Evolutionary conservation across 2,113 vertebrate genomes (phyloP).

Genomic region (Bungarus multicinctus): DNA sequence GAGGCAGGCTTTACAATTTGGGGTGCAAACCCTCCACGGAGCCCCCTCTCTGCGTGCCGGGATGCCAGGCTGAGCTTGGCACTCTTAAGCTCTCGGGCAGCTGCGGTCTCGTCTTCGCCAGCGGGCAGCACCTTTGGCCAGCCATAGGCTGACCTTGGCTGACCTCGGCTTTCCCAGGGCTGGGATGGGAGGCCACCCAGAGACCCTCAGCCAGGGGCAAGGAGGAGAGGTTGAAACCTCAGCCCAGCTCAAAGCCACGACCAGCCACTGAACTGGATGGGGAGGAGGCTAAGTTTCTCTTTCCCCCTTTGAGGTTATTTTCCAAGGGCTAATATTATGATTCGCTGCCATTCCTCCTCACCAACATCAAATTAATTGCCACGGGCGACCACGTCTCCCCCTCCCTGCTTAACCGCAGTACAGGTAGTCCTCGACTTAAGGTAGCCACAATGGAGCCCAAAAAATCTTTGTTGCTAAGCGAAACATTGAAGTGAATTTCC

Average conservation of each 20-base stretch:
- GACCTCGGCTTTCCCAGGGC: neutral
- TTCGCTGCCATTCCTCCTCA: neutral
- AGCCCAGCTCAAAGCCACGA: neutral
- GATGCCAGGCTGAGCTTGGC: neutral
- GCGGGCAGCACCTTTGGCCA: neutral
- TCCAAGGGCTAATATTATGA: neutral
- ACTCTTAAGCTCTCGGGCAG: neutral
- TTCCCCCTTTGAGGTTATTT: neutral
- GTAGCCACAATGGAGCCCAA: too few species aligned
- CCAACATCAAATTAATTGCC: neutral
- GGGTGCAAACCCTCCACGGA: too few species aligned
- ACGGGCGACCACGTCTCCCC: neutral
- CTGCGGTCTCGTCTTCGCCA: neutral
- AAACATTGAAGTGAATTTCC: too few species aligned
- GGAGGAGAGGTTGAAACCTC: neutral
- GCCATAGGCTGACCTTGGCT: neutral
- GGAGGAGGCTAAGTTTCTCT: neutral
- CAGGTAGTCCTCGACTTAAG: too few species aligned
- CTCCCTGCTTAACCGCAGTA: neutral
- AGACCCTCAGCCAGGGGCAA: neutral
- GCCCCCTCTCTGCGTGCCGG: neutral
- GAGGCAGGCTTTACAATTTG: accelerated
- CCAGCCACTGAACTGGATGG: neutral
- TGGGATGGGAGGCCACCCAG: neutral
- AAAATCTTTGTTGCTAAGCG: too few species aligned